A percentile compares a stretch with the other conserved stretches of the same genome.
Evolutionary conservation across 2,113 vertebrate species (phyloP).

Genomic region (Anseranas semipalmata): DNA sequence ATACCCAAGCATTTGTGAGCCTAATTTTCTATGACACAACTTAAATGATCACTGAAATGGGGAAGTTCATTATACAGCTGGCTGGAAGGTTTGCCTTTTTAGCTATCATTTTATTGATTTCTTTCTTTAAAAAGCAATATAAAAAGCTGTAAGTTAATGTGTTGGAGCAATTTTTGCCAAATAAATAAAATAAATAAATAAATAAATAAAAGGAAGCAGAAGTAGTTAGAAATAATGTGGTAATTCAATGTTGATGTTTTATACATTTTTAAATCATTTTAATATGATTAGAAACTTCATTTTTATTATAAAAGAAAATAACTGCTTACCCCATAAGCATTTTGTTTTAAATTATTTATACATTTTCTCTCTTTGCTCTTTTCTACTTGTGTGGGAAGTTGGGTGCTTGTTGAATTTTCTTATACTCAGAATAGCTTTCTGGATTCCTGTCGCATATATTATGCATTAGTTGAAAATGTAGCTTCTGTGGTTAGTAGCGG

Average conservation of each 20-base stretch:
- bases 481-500: not conserved
- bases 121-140: slow-evolving; percentile 7
- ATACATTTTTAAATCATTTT: slow-evolving; percentile 30
- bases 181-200: not conserved
- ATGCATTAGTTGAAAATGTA: slow-evolving; percentile 49
- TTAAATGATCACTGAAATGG: slow-evolving; percentile 64
- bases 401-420: slow-evolving; percentile 41
- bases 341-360: slow-evolving; percentile 65
- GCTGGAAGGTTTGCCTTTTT: slow-evolving; percentile 39
- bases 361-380: slow-evolving; percentile 11
- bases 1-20: slow-evolving; percentile 43
- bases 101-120: slow-evolving; percentile 60
- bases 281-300: slow-evolving; percentile 39
- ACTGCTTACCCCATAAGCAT: slow-evolving; percentile 38
- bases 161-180: slow-evolving; percentile 1
- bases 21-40: slow-evolving; percentile 50
- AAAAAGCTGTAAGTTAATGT: slow-evolving; percentile 13
- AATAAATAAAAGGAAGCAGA: not conserved
- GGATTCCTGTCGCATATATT: slow-evolving; percentile 45
- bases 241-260: not conserved
- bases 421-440: slow-evolving; percentile 42
- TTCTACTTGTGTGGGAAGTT: slow-evolving; percentile 38
- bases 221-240: slow-evolving; percentile 21
- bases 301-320: slow-evolving; percentile 38
- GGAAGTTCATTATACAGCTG: slow-evolving; percentile 29